A percentile compares a stretch with the other conserved stretches of the same genome.
Evolutionary conservation across 1,140 invertebrate species (phyloP).

Genomic region (Solenopsis fugax): DNA sequence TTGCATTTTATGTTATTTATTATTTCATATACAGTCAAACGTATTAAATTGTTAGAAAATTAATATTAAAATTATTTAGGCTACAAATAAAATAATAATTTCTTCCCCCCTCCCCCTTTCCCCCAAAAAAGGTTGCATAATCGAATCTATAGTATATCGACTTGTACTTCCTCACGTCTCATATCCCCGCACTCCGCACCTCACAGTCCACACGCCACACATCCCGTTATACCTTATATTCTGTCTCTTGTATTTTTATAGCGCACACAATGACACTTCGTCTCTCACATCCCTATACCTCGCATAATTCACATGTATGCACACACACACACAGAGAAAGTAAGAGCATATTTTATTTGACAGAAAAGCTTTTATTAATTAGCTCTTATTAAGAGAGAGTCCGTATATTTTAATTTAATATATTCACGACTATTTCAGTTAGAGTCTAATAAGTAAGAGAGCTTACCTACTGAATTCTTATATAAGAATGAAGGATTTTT

Average conservation of each 20-base stretch:
- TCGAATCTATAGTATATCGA: too few relatives aligned
- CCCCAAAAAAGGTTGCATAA: background rate
- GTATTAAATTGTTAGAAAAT: conserved; percentile 14
- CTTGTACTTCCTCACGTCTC: conserved; percentile 7
- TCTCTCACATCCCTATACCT: background rate
- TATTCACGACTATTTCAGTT: background rate
- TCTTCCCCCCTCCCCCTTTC: background rate
- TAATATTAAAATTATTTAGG: background rate
- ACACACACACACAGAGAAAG: too few relatives aligned
- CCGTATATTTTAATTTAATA: background rate
- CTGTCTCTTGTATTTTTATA: conserved; percentile 11
- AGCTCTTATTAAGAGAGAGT: background rate
- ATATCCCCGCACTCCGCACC: background rate
- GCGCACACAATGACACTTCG: background rate
- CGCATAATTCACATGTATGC: background rate
- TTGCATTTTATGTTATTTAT: background rate
- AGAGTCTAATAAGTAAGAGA: background rate
- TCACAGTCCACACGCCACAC: background rate
- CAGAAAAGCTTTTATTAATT: conserved; percentile 7
- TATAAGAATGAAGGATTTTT: background rate
- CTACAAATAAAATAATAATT: background rate
- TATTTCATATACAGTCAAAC: background rate
- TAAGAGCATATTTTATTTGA: background rate
- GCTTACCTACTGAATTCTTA: background rate
- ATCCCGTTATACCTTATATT: background rate